Percentiles rank a stretch among this genome's conserved stretches.
Conservation (phyloP, 2,888 invertebrate species). For the Tetragnatha montana region DNA sequence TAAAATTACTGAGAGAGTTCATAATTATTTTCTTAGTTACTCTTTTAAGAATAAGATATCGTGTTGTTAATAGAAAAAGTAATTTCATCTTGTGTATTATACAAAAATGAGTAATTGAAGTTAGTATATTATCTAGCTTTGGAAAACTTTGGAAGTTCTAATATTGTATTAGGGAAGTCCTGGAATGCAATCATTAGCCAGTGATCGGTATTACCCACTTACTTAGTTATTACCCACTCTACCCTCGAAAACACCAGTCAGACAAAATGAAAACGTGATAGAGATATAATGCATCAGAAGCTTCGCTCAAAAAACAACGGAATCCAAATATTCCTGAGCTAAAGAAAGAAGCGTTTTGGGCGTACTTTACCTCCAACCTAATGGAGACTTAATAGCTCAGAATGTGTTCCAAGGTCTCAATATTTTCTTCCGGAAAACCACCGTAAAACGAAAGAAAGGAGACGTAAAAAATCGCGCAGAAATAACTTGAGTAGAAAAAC, state of each 20-base stretch:
- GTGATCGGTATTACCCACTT: too few relatives aligned
- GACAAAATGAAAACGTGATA: conserved; percentile 39
- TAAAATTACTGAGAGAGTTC: too few relatives aligned
- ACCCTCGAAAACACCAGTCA: conserved; percentile 2
- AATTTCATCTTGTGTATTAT: too few relatives aligned
- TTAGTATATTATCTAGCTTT: too few relatives aligned
- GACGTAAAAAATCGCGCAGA: conserved; percentile 40
- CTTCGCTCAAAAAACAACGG: conserved; percentile 11
- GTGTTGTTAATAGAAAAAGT: too few relatives aligned
- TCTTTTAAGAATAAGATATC: too few relatives aligned
- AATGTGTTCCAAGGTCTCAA: conserved; percentile 58
- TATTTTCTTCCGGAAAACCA: conserved; percentile 64
- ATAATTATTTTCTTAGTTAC: too few relatives aligned
- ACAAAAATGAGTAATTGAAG: too few relatives aligned
- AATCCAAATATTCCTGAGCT: conserved; percentile 34
- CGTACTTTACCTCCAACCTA: conserved; percentile 52
- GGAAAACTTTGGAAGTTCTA: too few relatives aligned
- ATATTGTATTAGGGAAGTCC: too few relatives aligned
- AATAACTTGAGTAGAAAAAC: conserved; percentile 44
- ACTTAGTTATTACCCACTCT: not conserved
- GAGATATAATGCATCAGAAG: conserved; percentile 34
- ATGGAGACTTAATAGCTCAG: conserved; percentile 66
- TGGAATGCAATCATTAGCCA: too few relatives aligned
- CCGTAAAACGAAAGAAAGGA: conserved; percentile 57
- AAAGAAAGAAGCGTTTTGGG: conserved; percentile 46